These are phyloP conservation scores for Rhamphomyia laevipes DNA, from an alignment of 2,888 invertebrate species.

Conservation along the genomic window DNA sequence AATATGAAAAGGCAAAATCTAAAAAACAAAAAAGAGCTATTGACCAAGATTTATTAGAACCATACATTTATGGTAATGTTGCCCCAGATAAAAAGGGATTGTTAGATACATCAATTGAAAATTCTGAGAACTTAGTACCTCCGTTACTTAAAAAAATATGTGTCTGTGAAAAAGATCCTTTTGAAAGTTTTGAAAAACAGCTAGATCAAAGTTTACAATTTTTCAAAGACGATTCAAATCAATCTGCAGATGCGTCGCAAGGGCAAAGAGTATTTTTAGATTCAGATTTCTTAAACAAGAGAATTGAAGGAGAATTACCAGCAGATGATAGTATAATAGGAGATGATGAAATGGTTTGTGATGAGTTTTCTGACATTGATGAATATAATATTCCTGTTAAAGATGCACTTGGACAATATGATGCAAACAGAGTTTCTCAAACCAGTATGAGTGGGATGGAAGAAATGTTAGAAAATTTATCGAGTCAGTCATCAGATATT, in stretches of 20 bases:
- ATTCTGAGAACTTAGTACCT: not conserved
- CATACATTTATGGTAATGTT: conserved; percentile 4
- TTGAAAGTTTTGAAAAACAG: conserved; percentile 7
- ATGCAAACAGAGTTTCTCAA: not conserved
- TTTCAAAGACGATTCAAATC: not conserved
- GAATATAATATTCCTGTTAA: not conserved
- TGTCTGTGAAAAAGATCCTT: not conserved
- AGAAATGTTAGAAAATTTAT: too few species aligned
- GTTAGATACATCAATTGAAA: conserved; percentile 4
- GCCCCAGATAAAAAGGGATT: not conserved
- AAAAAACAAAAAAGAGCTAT: not conserved
- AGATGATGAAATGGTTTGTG: conserved; percentile 1
- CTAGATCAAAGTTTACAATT: conserved; percentile 6
- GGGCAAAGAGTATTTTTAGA: conserved; percentile 1
- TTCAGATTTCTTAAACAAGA: conserved; percentile 6
- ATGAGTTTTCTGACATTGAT: not conserved
- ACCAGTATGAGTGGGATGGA: too few species aligned
- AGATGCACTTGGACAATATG: not conserved
- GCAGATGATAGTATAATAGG: conserved; percentile 3
- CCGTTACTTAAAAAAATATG: not conserved
- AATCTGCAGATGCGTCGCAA: not conserved
- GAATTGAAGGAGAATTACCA: not conserved
- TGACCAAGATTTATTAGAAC: conserved; percentile 9
- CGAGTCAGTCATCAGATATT: too few species aligned
- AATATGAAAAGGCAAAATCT: too few species aligned